Evolutionary conservation across 2,888 invertebrate genomes (phyloP).

Genomic region (Platycheirus rosarum): DNA sequence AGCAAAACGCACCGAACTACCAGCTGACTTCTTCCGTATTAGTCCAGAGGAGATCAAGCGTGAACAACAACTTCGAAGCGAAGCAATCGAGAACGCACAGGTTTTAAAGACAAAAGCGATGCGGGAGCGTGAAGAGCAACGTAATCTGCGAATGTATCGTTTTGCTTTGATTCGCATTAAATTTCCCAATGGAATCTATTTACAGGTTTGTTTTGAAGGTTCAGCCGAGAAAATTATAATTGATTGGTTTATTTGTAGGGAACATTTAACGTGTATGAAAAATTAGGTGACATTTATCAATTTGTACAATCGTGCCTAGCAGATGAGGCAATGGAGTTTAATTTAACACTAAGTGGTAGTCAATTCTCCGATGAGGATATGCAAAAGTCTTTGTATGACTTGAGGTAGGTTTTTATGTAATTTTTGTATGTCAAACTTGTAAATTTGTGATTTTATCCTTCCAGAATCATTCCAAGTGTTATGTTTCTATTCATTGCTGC

Average conservation of each 20-base stretch:
- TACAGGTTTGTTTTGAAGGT: slow-evolving; percentile 85
- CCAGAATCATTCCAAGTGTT: slow-evolving; percentile 66
- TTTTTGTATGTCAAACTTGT: background rate
- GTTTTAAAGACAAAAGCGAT: slow-evolving; percentile 96
- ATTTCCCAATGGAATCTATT: slow-evolving; percentile 92
- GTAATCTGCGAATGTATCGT: slow-evolving; percentile 91
- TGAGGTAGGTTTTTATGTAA: slow-evolving; percentile 76
- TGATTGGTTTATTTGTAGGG: slow-evolving; percentile 84
- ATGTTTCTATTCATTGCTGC: slow-evolving; percentile 64
- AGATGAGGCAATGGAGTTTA: slow-evolving; percentile 87
- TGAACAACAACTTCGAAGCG: slow-evolving; percentile 89
- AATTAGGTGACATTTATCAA: slow-evolving; percentile 87
- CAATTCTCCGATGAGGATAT: slow-evolving; percentile 87
- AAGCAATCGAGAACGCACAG: slow-evolving; percentile 90
- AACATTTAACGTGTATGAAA: slow-evolving; percentile 93
- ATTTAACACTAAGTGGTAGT: slow-evolving; percentile 87
- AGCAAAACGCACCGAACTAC: slow-evolving; percentile 88
- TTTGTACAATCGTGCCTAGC: slow-evolving; percentile 91
- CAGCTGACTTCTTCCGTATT: slow-evolving; percentile 92
- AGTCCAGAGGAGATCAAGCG: slow-evolving; percentile 92
- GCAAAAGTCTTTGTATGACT: slow-evolving; percentile 89
- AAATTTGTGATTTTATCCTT: background rate
- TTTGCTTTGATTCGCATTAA: slow-evolving; percentile 93
- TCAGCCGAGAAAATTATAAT: too few relatives aligned
- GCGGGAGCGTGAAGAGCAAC: slow-evolving; percentile 93